Evolutionary conservation across 2,888 invertebrate species (phyloP).

Genomic region (Perizoma flavofasciatum): DNA sequence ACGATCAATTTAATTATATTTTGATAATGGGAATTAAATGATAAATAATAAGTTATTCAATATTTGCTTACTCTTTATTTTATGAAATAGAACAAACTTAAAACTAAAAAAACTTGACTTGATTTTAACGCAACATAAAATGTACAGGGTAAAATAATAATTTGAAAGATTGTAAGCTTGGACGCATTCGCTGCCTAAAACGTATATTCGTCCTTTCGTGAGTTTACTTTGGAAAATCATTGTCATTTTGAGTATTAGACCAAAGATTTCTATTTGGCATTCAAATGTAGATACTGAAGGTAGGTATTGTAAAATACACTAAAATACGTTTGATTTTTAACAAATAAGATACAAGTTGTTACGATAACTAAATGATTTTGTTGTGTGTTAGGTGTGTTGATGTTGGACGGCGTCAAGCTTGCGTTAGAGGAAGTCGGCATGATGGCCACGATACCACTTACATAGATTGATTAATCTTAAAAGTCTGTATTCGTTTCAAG

Average conservation of each 20-base stretch:
- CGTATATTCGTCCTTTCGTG: constrained; percentile 15
- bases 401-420: constrained; percentile 39
- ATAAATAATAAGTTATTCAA: constrained; percentile 5
- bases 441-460: background rate
- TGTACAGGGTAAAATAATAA: constrained; percentile 72
- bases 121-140: constrained; percentile 41
- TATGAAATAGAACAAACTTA: background rate
- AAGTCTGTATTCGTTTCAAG: too few relatives aligned
- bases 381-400: constrained; percentile 47
- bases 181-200: constrained; percentile 25
- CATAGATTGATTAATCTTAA: too few relatives aligned
- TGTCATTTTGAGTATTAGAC: background rate
- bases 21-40: constrained; percentile 2
- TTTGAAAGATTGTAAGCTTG: constrained; percentile 28
- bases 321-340: constrained; percentile 8
- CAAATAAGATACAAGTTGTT: constrained; percentile 21
- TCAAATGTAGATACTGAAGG: background rate
- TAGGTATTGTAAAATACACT: constrained; percentile 17
- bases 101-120: background rate
- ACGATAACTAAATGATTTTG: constrained; percentile 34
- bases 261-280: too few relatives aligned
- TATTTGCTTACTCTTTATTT: constrained; percentile 4
- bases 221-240: constrained; percentile 13
- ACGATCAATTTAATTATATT: constrained; percentile 4
- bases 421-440: constrained; percentile 25